A percentile compares a stretch with the other conserved stretches of the same genome.
phyloP scores from a whole-genome alignment of 2,113 vertebrate species.

The Ondatra zibethicus region DNA sequence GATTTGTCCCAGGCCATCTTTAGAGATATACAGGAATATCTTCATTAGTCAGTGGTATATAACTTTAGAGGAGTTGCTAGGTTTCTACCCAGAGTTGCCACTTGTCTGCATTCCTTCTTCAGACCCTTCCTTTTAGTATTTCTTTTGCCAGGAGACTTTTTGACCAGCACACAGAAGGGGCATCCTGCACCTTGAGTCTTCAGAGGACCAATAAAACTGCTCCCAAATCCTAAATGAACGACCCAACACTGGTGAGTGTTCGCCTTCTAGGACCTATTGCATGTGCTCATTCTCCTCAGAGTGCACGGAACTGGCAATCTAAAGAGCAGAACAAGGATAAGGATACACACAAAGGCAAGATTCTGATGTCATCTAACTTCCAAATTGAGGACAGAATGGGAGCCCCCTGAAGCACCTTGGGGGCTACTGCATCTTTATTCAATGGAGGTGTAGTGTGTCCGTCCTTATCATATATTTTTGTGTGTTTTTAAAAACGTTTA shows the following conservation, averaged over 20 bases:
- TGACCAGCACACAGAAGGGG: slow-evolving; percentile 52
- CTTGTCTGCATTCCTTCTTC: background rate
- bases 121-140: background rate
- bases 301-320: background rate
- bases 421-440: background rate
- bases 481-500: background rate
- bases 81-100: background rate
- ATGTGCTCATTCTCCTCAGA: background rate
- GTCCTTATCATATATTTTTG: background rate
- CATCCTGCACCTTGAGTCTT: slow-evolving; percentile 16
- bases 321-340: background rate
- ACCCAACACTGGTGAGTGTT: background rate
- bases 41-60: too few species aligned
- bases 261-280: background rate
- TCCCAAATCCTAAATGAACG: background rate
- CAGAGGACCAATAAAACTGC: background rate
- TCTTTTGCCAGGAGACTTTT: background rate
- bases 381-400: background rate
- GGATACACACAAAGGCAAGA: background rate
- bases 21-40: too few species aligned
- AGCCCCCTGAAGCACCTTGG: background rate
- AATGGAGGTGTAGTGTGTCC: background rate
- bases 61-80: background rate
- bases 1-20: background rate
- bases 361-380: background rate